Evolutionary conservation across 1,140 invertebrate species (phyloP).

Genomic region (Formica exsecta): DNA sequence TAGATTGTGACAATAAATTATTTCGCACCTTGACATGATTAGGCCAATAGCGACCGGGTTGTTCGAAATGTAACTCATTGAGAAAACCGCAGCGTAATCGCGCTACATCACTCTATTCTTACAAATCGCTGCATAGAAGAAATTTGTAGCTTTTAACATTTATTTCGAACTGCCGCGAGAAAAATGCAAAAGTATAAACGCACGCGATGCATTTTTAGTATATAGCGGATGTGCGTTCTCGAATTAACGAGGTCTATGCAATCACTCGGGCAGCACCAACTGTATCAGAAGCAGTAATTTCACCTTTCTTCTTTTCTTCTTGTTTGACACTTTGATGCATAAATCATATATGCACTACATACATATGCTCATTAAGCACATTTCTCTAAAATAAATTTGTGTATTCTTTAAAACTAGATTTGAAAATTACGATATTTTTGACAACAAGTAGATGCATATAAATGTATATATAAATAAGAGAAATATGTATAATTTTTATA

Average conservation of each 20-base stretch:
- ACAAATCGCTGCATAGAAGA: not conserved
- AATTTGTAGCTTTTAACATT: slow-evolving; percentile 27
- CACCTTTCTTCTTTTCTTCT: slow-evolving; percentile 39
- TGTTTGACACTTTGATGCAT: slow-evolving; percentile 42
- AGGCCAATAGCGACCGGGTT: not conserved
- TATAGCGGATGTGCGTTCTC: slow-evolving; percentile 71
- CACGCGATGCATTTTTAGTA: slow-evolving; percentile 54
- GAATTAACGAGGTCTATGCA: slow-evolving; percentile 71
- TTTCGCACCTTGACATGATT: not conserved
- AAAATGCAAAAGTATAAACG: slow-evolving; percentile 65
- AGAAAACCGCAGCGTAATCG: slow-evolving; percentile 9
- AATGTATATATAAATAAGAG: not conserved
- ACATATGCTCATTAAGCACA: not conserved
- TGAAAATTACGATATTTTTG: not conserved
- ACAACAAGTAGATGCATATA: not conserved
- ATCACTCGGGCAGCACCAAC: slow-evolving; percentile 45
- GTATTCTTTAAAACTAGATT: not conserved
- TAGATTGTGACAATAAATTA: slow-evolving; percentile 29
- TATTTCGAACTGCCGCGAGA: not conserved
- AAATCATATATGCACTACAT: slow-evolving; percentile 31
- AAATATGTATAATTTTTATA: not conserved
- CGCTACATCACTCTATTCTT: not conserved
- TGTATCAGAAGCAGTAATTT: slow-evolving; percentile 34
- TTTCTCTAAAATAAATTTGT: slow-evolving; percentile 32
- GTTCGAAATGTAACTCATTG: slow-evolving; percentile 35